phyloP scores from a whole-genome alignment of 2,888 invertebrate species.

The Dyspetes luteomarginatus region DNA sequence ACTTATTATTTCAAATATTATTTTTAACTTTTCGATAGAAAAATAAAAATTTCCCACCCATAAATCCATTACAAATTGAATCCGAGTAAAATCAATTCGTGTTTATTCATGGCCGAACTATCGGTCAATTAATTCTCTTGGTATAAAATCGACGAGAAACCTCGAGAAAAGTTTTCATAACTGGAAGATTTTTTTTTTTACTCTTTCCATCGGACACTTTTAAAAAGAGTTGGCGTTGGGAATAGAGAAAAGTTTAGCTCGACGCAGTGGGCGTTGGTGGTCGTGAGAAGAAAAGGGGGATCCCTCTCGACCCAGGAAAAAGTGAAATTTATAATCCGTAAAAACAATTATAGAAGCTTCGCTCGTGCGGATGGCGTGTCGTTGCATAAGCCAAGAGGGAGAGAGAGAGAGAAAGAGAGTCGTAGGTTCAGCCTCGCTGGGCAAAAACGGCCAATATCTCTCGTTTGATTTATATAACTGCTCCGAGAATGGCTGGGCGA shows the following conservation, averaged over 20 bases:
- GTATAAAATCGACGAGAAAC: slow-evolving; percentile 8
- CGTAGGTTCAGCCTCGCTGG: slow-evolving; percentile 67
- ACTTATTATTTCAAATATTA: background rate
- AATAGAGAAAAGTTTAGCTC: slow-evolving; percentile 12
- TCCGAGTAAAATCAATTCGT: slow-evolving; percentile 15
- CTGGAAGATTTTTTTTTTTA: background rate
- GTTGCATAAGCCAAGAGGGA: background rate
- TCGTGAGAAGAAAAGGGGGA: slow-evolving; percentile 51
- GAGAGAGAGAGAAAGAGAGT: slow-evolving; percentile 31
- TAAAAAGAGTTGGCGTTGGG: slow-evolving; percentile 5
- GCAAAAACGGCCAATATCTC: slow-evolving; percentile 81
- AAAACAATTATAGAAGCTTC: slow-evolving; percentile 80
- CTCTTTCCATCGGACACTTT: background rate
- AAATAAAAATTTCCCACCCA: background rate
- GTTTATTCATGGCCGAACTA: slow-evolving; percentile 37
- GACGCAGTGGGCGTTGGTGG: slow-evolving; percentile 39
- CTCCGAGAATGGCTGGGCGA: slow-evolving; percentile 56
- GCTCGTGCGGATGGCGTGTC: slow-evolving; percentile 47
- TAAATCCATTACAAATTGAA: background rate
- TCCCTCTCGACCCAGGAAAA: slow-evolving; percentile 58
- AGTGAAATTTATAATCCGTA: slow-evolving; percentile 82
- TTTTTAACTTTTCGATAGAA: background rate
- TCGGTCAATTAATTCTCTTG: slow-evolving; percentile 34
- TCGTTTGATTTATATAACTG: slow-evolving; percentile 79
- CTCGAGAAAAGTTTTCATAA: slow-evolving; percentile 38